Evolutionary conservation across 92 coral and sea anemone genomes (phyloP), one percentile per base, ranked within the genome.

Genomic region (Plumapathes pennacea): DNA sequence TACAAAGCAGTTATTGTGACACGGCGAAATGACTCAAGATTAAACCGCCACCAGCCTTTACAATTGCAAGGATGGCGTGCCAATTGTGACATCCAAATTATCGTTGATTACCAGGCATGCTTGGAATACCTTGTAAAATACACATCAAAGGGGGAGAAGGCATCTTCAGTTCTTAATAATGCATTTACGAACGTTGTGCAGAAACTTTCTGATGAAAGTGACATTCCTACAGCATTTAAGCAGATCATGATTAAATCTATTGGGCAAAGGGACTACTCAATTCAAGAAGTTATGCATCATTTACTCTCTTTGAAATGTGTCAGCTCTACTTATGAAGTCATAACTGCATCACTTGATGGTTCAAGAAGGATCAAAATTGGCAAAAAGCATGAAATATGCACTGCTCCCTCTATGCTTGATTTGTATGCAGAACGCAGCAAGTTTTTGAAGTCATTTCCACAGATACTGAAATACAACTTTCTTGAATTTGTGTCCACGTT

Each of bases 231-330:
- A 32, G 37, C 47, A 20, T 50, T 82, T 2, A 82, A 82, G 41
- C 43, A 75, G 34, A 47, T 82, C 18, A 82, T 75, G 78, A 54
- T 74, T 39, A 82, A 67, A 75, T 14, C 59, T 66, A 67, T 82
- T 25, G 89, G 89, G 4, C 67, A 75, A 54, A 60, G 88, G 21
- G 78, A 81, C 54, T 59, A 74, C 56, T 69, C 83, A 25, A 71
- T 75, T 30, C 83, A 82, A 75, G 88, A 74, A 54, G 81, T 75
- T 1, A 82, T 82, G 83, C 83, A 82, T 48, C 72, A 73, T 38
- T 60, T 75, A 62, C 73, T 68, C 48, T 82, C 88, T 3, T 73
- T 62, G 0, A 76, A 67, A 32, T 66, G 76, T 66, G 63, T 66
- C 37, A 75, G 82, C 41, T 37, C 74, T 2, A 38, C 82, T 22